phyloP scores from a whole-genome alignment of 2,113 vertebrate species.

The Pituophis catenifer region DNA sequence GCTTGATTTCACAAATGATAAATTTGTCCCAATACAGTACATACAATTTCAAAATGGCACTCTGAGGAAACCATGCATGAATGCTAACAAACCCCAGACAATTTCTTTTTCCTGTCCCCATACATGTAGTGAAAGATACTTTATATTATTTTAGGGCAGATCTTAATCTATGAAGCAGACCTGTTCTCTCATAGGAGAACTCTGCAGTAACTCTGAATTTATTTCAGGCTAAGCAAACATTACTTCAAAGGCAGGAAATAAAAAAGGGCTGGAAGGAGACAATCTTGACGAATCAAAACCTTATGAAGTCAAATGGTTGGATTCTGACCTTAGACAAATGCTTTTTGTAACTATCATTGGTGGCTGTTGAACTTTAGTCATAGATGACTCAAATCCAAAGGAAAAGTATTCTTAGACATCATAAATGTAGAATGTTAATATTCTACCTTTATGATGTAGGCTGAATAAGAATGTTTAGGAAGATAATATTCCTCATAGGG shows the following conservation, averaged over 20 bases:
- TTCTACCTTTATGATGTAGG: constrained; percentile 14
- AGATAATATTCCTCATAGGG: background rate
- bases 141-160: background rate
- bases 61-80: background rate
- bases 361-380: background rate
- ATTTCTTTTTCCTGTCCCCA: background rate
- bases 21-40: background rate
- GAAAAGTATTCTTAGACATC: background rate
- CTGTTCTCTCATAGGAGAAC: background rate
- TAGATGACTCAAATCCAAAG: background rate
- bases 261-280: background rate
- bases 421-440: background rate
- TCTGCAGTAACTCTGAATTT: background rate
- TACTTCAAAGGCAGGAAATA: too few species aligned
- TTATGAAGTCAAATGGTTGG: background rate
- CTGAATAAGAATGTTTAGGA: background rate
- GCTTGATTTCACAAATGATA: background rate
- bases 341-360: background rate
- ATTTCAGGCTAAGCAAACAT: background rate
- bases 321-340: too few species aligned
- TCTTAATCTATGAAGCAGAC: background rate
- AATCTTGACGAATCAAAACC: background rate
- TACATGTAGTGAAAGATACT: background rate
- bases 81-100: background rate
- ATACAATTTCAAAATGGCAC: background rate